phyloP scores from a whole-genome alignment of 1,140 invertebrate genomes.

The Macrotrachela quadricornifera region DNA sequence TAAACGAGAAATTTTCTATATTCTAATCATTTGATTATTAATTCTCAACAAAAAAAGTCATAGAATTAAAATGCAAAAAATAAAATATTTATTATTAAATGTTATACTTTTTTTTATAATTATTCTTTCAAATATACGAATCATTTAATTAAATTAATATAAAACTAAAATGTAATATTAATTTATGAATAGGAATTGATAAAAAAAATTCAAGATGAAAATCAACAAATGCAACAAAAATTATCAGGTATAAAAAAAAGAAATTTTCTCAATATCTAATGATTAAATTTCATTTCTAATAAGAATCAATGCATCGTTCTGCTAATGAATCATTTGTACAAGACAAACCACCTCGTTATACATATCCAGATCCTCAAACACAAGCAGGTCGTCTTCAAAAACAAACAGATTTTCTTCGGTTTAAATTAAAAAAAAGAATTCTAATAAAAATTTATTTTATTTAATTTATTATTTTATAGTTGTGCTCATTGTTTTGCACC shows the following conservation, averaged over 20 bases:
- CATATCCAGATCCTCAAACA: slow-evolving; percentile 13
- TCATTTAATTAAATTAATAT: no score
- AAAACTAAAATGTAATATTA: no score
- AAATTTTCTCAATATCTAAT: not conserved
- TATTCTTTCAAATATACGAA: no score
- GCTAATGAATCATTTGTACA: not conserved
- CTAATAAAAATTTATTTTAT: not conserved
- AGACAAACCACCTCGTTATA: not conserved
- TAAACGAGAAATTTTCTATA: no score
- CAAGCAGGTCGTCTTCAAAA: slow-evolving; percentile 18
- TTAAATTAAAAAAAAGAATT: slow-evolving; percentile 5
- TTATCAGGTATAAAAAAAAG: not conserved
- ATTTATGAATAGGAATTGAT: no score
- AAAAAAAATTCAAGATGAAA: not conserved
- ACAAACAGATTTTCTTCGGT: slow-evolving; percentile 27
- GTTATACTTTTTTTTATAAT: no score
- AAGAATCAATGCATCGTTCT: no score
- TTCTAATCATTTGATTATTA: no score
- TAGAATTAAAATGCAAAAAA: no score
- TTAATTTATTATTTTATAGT: slow-evolving; percentile 11
- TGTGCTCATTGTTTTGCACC: slow-evolving; percentile 22
- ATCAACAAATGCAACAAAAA: not conserved
- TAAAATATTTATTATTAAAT: no score
- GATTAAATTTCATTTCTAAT: not conserved
- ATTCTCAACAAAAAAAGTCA: no score